These are phyloP conservation scores for Carettochelys insculpta DNA, from an alignment of 2,113 vertebrate species.

Conservation along the genomic window DNA sequence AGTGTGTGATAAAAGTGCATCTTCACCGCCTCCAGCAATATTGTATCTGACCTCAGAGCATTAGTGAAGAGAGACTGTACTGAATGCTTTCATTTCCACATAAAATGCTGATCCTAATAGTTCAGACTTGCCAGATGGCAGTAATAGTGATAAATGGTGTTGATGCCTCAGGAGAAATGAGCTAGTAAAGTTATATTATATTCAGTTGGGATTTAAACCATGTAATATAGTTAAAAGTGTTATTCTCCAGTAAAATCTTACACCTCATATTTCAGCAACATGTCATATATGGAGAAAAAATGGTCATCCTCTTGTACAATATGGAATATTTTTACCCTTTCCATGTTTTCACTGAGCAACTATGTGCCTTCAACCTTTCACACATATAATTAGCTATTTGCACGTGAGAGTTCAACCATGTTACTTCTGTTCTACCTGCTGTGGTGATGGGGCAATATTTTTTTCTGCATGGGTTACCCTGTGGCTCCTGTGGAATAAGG, in stretches of 20 bases:
- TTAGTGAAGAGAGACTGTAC: slow-evolving; percentile 68
- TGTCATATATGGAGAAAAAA: not conserved
- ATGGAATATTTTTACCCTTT: not conserved
- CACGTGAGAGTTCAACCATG: not conserved
- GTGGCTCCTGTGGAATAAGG: not conserved
- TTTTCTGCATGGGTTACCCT: not conserved
- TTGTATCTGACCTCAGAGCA: slow-evolving; percentile 73
- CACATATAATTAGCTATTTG: rapidly evolving
- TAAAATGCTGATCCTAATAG: slow-evolving; percentile 79
- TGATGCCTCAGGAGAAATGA: slow-evolving; percentile 76
- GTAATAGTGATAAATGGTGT: slow-evolving; percentile 76
- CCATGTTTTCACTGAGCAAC: not conserved
- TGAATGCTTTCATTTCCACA: slow-evolving; percentile 76
- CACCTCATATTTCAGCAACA: slow-evolving; percentile 55
- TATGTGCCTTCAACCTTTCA: not conserved
- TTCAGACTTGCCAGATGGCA: slow-evolving; percentile 77
- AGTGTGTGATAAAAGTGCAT: slow-evolving; percentile 74
- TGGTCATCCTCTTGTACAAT: not conserved
- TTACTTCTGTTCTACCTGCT: not conserved
- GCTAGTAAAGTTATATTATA: slow-evolving; percentile 77
- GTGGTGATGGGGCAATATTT: not conserved
- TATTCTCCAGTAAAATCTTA: slow-evolving; percentile 64
- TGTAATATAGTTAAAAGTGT: slow-evolving; percentile 70
- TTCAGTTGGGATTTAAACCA: slow-evolving; percentile 76
- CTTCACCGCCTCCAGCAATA: slow-evolving; percentile 60